Base-by-base conservation (phyloP, 30 jellyfish, hydroid and myxozoan genomes). In the Pseudorhiza aurosa region DNA sequence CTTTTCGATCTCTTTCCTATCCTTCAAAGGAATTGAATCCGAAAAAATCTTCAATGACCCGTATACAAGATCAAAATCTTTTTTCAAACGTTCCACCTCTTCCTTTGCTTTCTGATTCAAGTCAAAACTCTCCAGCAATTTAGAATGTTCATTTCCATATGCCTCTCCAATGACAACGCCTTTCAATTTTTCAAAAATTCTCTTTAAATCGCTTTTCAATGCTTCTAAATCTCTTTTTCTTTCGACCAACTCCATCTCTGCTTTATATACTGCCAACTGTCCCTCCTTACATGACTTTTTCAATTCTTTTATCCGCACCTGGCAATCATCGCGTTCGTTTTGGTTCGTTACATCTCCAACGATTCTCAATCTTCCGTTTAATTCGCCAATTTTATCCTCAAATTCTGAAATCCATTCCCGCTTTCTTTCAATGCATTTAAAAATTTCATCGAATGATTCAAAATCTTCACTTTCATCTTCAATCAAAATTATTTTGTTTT, bases 351-450 rank as follows among this genome's bases (percentile, higher is more conserved):
- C 59, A 64, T 12, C 77, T 17, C 77, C 77, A 33, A 35, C 60
- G 36, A 64, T 35, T n/a, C 24, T 8, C 51, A 64, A 36, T 30
- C 60, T 64, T 9, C 77, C 77, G 19, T 24, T n/a, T 0, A 64
- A 9, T 30, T 64, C 77, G 2, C 77, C 58, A 17, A 64, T 40
- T 42, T 35, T 33, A 15, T 33, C 77, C 14, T 64, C 77, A 15
- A 32, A 2, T 1, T 5, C 33, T 12, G 33, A 40, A 11, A 64
- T 1, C 7, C 17, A 14, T 1, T 31, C 58, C 2, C 1, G 59
- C 15, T 64, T 18, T 35, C 15, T 36, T 1, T 64, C 24, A 4
- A 33, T 22, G 33, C 31, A 8, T 10, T 40, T 11, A 11, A 35
- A 2, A 2, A 40, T 31, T 6, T 64, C 60, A 2, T 64, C 40